phyloP scores from a whole-genome alignment of 2,797 vertebrate genomes.

The Poeciliopsis presidionis region DNA sequence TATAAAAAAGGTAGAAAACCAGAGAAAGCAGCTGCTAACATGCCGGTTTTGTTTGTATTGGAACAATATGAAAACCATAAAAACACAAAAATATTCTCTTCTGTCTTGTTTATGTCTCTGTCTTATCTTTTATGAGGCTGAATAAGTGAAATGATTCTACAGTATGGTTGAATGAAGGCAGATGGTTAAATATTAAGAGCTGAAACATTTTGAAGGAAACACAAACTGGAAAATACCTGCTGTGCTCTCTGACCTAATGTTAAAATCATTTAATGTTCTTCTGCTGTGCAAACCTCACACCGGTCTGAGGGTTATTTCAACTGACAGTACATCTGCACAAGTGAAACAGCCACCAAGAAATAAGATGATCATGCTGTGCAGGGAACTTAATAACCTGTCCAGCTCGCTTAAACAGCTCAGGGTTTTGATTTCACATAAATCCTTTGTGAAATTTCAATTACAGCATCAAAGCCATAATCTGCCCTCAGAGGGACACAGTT shows the following conservation, averaged over 20 bases:
- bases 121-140: slow-evolving; percentile 2
- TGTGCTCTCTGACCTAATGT: slow-evolving; percentile 16
- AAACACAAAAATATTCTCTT: slow-evolving; percentile 18
- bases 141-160: neutral
- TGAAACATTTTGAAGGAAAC: slow-evolving; percentile 3
- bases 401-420: slow-evolving; percentile 53
- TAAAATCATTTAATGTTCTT: slow-evolving; percentile 23
- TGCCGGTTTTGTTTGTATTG: slow-evolving; percentile 79
- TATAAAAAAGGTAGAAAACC: slow-evolving; percentile 70
- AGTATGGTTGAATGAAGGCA: neutral
- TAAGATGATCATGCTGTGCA: slow-evolving; percentile 64
- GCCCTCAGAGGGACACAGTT: slow-evolving; percentile 42
- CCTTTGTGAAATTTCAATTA: slow-evolving; percentile 76
- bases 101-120: slow-evolving; percentile 38
- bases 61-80: slow-evolving; percentile 26
- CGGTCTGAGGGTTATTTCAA: slow-evolving; percentile 61
- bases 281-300: slow-evolving; percentile 22
- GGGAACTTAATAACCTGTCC: slow-evolving; percentile 75
- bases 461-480: slow-evolving; percentile 55
- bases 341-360: slow-evolving; percentile 57
- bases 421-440: slow-evolving; percentile 64
- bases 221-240: neutral
- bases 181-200: neutral
- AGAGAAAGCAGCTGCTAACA: slow-evolving; percentile 86
- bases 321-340: slow-evolving; percentile 66